A percentile compares a stretch with the other conserved stretches of the same genome.
Evolutionary conservation across 1,140 invertebrate genomes (phyloP).

Genomic region (Tetramorium alpestre): DNA sequence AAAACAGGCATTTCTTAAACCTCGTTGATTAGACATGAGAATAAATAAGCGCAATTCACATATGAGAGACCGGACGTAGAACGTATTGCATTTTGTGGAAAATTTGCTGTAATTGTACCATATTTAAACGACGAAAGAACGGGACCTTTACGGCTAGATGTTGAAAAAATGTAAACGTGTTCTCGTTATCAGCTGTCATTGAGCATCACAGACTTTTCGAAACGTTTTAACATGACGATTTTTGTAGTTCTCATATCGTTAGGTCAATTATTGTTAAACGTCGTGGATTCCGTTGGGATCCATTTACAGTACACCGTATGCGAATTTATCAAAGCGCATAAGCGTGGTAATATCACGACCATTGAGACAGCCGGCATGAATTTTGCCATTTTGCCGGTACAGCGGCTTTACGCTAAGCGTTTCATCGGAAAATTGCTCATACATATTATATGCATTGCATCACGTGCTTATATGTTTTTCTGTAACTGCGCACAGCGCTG

Average conservation of each 20-base stretch:
- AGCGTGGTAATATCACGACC: background rate
- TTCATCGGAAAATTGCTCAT: constrained; percentile 32
- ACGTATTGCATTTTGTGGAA: background rate
- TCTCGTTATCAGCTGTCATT: background rate
- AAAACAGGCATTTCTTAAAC: constrained; percentile 8
- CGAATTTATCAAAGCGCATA: constrained; percentile 8
- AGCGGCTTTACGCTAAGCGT: constrained; percentile 11
- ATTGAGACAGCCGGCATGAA: background rate
- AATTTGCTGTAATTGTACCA: too few species aligned
- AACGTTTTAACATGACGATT: background rate
- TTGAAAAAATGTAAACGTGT: background rate
- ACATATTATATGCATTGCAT: background rate
- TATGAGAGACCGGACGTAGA: background rate
- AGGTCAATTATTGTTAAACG: background rate
- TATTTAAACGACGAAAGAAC: background rate
- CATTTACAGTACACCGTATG: background rate
- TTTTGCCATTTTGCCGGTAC: background rate
- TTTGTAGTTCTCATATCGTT: background rate
- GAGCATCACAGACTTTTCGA: background rate
- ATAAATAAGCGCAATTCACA: background rate
- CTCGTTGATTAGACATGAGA: background rate
- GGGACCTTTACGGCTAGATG: too few species aligned
- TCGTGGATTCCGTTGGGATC: background rate
- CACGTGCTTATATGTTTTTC: constrained; percentile 1
- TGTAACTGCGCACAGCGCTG: background rate